phyloP scores from a whole-genome alignment of 2,888 invertebrate genomes.

The Mythimna impura region DNA sequence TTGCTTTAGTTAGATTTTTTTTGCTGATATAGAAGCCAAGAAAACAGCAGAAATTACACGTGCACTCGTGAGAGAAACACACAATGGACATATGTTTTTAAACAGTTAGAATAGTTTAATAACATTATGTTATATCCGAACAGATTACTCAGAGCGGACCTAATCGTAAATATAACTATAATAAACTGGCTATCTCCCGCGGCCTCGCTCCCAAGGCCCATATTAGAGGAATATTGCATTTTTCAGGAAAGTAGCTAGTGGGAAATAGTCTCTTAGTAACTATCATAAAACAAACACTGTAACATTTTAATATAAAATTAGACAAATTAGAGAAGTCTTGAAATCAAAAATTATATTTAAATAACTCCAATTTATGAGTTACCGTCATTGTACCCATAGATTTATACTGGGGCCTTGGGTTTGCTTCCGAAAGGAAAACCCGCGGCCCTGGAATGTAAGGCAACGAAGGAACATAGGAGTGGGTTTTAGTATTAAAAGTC shows the following conservation, averaged over 20 bases:
- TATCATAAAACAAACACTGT: background rate
- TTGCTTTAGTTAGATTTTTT: background rate
- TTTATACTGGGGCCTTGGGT: too few species aligned
- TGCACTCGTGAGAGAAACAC: slow-evolving; percentile 8
- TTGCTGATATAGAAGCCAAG: background rate
- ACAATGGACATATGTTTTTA: slow-evolving; percentile 25
- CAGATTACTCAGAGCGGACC: background rate
- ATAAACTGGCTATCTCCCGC: background rate
- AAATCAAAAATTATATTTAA: background rate
- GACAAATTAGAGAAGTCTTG: too few species aligned
- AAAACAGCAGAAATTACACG: slow-evolving; percentile 3
- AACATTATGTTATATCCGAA: slow-evolving; percentile 9
- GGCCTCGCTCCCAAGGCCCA: background rate
- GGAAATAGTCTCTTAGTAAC: background rate
- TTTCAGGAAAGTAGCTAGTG: background rate
- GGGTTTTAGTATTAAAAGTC: too few species aligned
- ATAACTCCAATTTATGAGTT: background rate
- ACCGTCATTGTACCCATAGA: too few species aligned
- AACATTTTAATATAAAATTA: background rate
- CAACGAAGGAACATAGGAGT: too few species aligned
- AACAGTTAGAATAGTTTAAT: slow-evolving; percentile 6
- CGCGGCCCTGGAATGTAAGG: too few species aligned
- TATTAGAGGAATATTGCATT: too few species aligned
- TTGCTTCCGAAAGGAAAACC: too few species aligned
- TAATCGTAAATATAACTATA: background rate